Conservation (phyloP, 2,797 vertebrate species). For the Rhinichthys osculus region DNA sequence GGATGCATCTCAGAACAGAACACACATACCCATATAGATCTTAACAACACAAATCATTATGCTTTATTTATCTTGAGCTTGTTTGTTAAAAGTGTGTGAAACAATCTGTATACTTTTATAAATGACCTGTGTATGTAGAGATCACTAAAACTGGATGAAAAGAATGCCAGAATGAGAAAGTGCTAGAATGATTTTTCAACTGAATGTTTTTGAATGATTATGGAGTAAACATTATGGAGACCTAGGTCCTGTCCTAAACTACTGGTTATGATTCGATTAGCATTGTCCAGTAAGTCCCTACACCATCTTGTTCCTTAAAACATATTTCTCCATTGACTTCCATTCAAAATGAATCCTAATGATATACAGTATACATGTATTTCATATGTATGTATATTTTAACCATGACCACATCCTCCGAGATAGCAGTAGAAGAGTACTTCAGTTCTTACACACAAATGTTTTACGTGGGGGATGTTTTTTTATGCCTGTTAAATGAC, state of each 20-base stretch:
- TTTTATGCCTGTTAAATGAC: too few species aligned
- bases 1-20: background rate
- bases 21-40: background rate
- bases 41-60: constrained; percentile 8
- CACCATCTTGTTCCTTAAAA: background rate
- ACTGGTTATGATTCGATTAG: background rate
- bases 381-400: too few species aligned
- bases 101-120: background rate
- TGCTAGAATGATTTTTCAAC: background rate
- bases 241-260: background rate
- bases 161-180: background rate
- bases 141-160: background rate
- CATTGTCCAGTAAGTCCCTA: background rate
- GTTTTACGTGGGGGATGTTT: too few species aligned
- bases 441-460: too few species aligned
- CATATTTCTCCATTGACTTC: background rate
- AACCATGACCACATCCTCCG: too few species aligned
- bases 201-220: background rate
- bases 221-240: background rate
- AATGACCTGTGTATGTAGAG: background rate
- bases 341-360: background rate
- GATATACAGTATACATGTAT: background rate
- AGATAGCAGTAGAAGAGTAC: too few species aligned
- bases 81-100: background rate
- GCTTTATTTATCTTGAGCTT: background rate